Conservation (phyloP, 2,888 invertebrate species). For the Andrena haemorrhoa region DNA sequence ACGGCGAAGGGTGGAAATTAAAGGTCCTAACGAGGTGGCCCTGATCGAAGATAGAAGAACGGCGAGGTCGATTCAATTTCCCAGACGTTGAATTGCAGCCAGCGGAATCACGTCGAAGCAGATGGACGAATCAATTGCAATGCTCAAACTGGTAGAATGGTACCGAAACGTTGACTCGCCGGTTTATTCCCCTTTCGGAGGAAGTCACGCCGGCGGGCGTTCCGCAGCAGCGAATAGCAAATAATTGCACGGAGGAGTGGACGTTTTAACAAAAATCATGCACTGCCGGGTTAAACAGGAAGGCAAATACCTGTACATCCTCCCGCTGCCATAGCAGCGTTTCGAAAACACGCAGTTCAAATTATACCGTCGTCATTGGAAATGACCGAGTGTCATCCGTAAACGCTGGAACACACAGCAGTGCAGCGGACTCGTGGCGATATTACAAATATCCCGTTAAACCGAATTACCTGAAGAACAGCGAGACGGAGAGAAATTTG, state of each 20-base stretch:
- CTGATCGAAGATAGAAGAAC: constrained; percentile 29
- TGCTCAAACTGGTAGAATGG: background rate
- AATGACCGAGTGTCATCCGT: background rate
- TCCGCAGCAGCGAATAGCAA: background rate
- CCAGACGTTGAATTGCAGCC: constrained; percentile 10
- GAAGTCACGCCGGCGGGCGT: background rate
- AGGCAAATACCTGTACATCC: background rate
- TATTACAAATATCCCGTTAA: constrained; percentile 6
- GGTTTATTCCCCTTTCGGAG: background rate
- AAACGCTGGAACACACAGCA: background rate
- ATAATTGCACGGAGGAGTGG: background rate
- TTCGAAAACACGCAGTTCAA: background rate
- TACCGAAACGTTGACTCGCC: background rate
- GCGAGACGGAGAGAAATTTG: background rate
- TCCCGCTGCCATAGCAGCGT: background rate
- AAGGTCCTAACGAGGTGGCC: constrained; percentile 44
- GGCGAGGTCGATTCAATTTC: constrained; percentile 36
- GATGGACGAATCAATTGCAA: constrained; percentile 29
- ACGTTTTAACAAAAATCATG: no score
- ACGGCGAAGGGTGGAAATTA: constrained; percentile 51
- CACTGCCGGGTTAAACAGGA: background rate
- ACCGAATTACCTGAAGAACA: constrained; percentile 18
- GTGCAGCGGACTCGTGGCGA: background rate
- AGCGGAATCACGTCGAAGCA: background rate
- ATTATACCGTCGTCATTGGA: no score